Base-by-base conservation (phyloP, 1,140 invertebrate species). In the Brevipalpus yothersi region DNA sequence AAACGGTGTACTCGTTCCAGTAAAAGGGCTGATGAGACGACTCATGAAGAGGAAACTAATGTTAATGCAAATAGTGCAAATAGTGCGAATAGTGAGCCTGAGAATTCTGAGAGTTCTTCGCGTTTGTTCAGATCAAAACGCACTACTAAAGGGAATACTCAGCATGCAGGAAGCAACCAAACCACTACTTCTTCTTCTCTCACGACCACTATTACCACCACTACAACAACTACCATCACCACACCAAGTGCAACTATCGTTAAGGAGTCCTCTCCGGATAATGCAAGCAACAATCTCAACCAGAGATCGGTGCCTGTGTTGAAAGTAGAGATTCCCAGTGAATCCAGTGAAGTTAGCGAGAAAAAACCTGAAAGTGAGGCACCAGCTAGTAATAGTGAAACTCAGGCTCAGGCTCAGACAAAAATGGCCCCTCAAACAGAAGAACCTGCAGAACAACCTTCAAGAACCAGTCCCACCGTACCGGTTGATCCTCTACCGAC, bases 311-410 rank as follows among this genome's bases (percentile, higher is more conserved):
- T 31, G 31, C 31, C 31, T 31, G 23, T 59, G 11, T 58, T 67
- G 54, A 67, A 67, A 61, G 65, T 68, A n/a, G 67, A 68, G 63
- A 49, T 66, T 47, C 65, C 67, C 17, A n/a, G 47, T n/a, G 15
- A n/a, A 49, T 19, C 47, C 15, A n/a, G 15, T 19, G 15, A 49
- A n/a, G 15, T 49, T n/a, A 49, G 47, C 19, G 15, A 49, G 15
- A n/a, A n/a, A 49, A n/a, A 49, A 19, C 19, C 47, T n/a, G 47
- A n/a, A 19, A n/a, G 19, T 19, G 15, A 49, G 47, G 15, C 19
- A 49, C 15, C 19, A 19, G 15, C 15, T 19, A n/a, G 47, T 19
- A 4, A 31, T n/a, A n/a, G n/a, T n/a, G n/a, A n/a, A n/a, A n/a
- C n/a, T n/a, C n/a, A n/a, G 5, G 5, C 31, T 31, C 31, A 31